Evolutionary conservation across 2,113 vertebrate species (phyloP).

Genomic region (Bos indicus): DNA sequence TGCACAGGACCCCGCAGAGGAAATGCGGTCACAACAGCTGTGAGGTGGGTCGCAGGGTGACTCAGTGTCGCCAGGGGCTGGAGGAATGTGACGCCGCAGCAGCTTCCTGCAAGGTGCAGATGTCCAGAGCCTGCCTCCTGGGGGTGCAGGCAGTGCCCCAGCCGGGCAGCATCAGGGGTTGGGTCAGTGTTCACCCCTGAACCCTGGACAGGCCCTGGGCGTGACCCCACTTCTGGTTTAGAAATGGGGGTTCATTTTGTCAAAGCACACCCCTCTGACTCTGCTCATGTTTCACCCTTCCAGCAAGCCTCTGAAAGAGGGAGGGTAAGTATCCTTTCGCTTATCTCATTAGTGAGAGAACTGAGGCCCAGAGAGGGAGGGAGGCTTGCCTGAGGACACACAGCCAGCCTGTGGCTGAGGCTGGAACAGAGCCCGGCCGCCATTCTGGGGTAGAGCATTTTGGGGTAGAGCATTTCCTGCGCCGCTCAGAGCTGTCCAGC

Average conservation of each 20-base stretch:
- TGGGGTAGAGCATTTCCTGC: background rate
- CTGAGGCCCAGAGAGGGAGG: background rate
- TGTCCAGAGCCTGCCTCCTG: background rate
- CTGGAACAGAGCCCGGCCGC: background rate
- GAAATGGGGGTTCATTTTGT: background rate
- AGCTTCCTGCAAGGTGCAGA: background rate
- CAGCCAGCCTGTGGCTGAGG: background rate
- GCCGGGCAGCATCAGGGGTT: background rate
- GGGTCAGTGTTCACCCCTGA: rapidly evolving
- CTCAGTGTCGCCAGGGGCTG: constrained; percentile 21
- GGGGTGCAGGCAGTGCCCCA: rapidly evolving
- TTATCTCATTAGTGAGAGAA: background rate
- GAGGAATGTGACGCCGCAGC: background rate
- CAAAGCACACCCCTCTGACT: background rate
- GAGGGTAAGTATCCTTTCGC: background rate
- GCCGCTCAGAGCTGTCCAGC: background rate
- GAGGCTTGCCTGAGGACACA: background rate
- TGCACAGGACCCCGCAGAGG: background rate
- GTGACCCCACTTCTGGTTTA: background rate
- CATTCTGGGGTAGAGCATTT: background rate
- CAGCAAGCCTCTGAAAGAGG: background rate
- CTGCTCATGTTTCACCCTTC: background rate
- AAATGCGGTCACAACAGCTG: constrained; percentile 35
- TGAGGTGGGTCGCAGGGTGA: constrained; percentile 16
- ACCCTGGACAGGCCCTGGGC: background rate